Evolutionary conservation across 1,140 invertebrate genomes (phyloP), one percentile per base, ranked within the genome.

Genomic region (Saccostrea echinata): DNA sequence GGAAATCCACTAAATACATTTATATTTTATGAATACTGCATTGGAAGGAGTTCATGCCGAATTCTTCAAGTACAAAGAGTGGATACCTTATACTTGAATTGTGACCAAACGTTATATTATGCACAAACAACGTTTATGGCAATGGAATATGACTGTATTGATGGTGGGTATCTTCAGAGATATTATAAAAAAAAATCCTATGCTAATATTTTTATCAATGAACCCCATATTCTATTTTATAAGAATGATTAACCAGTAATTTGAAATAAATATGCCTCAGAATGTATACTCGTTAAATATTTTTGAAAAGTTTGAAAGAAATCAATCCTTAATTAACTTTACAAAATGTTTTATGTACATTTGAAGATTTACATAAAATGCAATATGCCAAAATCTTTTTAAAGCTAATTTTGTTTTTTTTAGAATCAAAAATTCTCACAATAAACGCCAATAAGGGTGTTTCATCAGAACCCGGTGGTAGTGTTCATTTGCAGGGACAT

Each of bases 111-210:
- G n/a, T 9, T n/a, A 6, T 83, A 30, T 33, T 53, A 24, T n/a
- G n/a, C 35, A n/a, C 35, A 51, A 21, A 83, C 81, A 30, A 83
- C 81, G 11, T 83, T 52, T 12, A 83, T 83, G 81, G 81, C 81
- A 12, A 0, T 83, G 18, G n/a, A 51, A 16, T 83, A 83, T 51
- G 11, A 52, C 18, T 83, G 81, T 16, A 83, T 83, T 51, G 81
- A 83, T n/a, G 81, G 81, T 83, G 30, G 51, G 81, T 11, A 16
- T 27, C 27, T 27, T 71, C 6, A 8, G 6, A 43, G 4, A 1
- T 6, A 43, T 21, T 21, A 57, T 57, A 0, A 61, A 61, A 57
- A n/a, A 61, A 61, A 1, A n/a, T 4, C 16, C 18, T 21, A 18
- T 6, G 6, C 43, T 43, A 43, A 0, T 43, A 43, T 43, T 43